Base-by-base conservation (phyloP, 2,888 invertebrate genomes). In the Sisyra terminalis region DNA sequence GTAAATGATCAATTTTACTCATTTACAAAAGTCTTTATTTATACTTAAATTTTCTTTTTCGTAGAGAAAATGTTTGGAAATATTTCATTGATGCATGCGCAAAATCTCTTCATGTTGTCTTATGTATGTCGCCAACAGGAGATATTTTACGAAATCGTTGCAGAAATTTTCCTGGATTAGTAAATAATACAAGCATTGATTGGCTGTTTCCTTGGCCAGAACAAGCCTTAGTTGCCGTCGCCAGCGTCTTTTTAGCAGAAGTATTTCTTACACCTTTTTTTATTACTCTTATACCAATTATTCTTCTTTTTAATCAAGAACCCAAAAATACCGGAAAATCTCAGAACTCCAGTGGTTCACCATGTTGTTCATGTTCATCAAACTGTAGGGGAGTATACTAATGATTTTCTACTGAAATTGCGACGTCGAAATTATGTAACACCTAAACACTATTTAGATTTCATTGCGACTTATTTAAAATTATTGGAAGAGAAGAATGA, bases 201-300 rank as follows among this genome's bases (percentile, higher is more conserved):
- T 93, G 92, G 92, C 78, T 90, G 57, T 89, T 86, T 60, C 81
- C 90, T 0, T 93, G 93, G 93, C 90, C 93, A 0, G 73, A 80
- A 49, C 87, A 92, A 58, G 93, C 93, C 1, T 58, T 93, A 39
- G 66, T 79, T 43, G 87, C 90, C 1, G 90, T 93, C 1, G 92
- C 92, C 1, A 80, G 81, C 44, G 80, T 85, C 1, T 87, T 79
- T 54, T 67, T 93, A 1, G 74, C 80, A 51, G 81, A 90, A 50
- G 78, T 83, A 67, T 61, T 74, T n/a, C n/a, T n/a, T n/a, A n/a
- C n/a, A n/a, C n/a, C n/a, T n/a, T n/a, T n/a, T n/a, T n/a, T 11
- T 9, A 41, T n/a, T 29, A 4, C 17, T 2, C 39, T 44, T 14
- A n/a, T 16, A 34, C 2, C n/a, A 10, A 37, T 29, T 30, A 1